Evolutionary conservation across 1,140 invertebrate species (phyloP).

Genomic region (Trissolcus basalis): DNA sequence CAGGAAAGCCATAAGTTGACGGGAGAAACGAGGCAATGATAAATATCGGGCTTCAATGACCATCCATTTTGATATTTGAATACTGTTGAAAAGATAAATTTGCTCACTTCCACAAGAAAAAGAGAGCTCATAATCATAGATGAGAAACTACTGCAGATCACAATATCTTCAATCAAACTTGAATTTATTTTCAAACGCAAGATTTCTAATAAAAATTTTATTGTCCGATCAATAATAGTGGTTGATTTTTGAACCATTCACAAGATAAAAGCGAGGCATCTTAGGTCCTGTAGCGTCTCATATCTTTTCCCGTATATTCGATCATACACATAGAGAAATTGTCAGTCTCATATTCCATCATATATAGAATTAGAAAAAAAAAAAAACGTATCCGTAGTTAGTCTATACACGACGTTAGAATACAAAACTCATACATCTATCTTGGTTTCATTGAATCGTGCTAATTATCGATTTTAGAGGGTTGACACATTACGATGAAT

Average conservation of each 20-base stretch:
- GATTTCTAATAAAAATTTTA: too few relatives aligned
- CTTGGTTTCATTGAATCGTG: slow-evolving; percentile 19
- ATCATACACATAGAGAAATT: slow-evolving; percentile 38
- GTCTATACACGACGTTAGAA: slow-evolving; percentile 23
- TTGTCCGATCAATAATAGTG: slow-evolving; percentile 4
- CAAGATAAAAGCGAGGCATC: slow-evolving; percentile 3
- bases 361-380: slow-evolving; percentile 24
- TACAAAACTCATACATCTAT: slow-evolving; percentile 18
- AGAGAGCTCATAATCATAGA: too few relatives aligned
- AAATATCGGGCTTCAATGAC: too few relatives aligned
- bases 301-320: slow-evolving; percentile 43
- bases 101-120: too few relatives aligned
- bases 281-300: slow-evolving; percentile 13
- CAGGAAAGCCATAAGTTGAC: too few relatives aligned
- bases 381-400: slow-evolving; percentile 29
- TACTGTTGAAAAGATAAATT: too few relatives aligned
- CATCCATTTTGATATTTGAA: too few relatives aligned
- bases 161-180: too few relatives aligned
- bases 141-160: too few relatives aligned
- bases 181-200: too few relatives aligned
- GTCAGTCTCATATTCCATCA: slow-evolving; percentile 36
- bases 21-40: too few relatives aligned
- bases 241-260: slow-evolving; percentile 11
- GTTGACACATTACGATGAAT: slow-evolving; percentile 5
- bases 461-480: slow-evolving; percentile 3